phyloP scores from a whole-genome alignment of 1,140 invertebrate genomes.

The Melanaphis sacchari region DNA sequence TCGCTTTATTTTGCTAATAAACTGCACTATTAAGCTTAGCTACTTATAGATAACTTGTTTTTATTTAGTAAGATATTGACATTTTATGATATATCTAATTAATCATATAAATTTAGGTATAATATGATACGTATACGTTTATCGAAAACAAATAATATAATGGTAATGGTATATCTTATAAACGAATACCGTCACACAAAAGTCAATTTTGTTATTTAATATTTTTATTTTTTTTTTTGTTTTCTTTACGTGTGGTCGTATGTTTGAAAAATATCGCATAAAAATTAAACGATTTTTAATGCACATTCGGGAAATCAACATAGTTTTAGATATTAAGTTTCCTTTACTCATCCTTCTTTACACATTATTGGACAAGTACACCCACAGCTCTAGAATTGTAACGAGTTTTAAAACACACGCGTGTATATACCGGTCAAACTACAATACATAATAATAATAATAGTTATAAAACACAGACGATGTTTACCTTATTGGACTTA shows the following conservation, averaged over 20 bases:
- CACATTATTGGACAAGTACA: background rate
- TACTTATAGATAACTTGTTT: background rate
- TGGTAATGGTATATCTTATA: background rate
- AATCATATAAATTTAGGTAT: background rate
- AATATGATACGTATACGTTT: background rate
- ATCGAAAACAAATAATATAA: background rate
- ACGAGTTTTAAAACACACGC: background rate
- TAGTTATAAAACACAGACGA: background rate
- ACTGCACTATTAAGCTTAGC: background rate
- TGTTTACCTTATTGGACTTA: background rate
- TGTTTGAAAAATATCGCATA: background rate
- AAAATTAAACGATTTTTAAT: background rate
- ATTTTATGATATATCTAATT: background rate
- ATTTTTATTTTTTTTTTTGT: background rate
- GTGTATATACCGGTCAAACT: background rate
- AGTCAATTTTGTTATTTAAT: background rate
- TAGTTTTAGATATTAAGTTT: background rate
- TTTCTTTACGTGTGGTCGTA: background rate
- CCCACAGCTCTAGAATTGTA: background rate
- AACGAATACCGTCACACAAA: background rate
- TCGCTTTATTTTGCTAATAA: background rate
- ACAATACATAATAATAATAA: background rate
- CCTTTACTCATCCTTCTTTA: background rate
- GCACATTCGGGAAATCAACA: background rate
- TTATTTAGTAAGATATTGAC: background rate